phyloP scores from a whole-genome alignment of 2,797 vertebrate genomes.

The Chloroceryle amazona region DNA sequence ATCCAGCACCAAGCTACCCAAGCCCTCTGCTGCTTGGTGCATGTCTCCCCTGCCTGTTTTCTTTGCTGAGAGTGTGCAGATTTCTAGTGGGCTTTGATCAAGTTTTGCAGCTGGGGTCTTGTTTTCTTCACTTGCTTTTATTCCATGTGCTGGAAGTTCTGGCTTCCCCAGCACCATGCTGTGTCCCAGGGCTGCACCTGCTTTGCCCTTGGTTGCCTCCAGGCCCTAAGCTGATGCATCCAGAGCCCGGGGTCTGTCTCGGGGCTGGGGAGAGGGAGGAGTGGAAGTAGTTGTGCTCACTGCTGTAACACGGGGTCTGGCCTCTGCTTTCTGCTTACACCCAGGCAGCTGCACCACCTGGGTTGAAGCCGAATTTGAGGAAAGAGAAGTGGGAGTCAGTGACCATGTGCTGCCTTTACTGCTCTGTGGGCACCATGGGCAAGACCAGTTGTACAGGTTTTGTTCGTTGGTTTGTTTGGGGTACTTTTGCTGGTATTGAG shows the following conservation, averaged over 20 bases:
- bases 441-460: background rate
- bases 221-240: background rate
- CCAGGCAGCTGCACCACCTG: background rate
- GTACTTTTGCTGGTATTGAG: background rate
- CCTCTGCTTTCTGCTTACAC: background rate
- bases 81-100: constrained; percentile 30
- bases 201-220: background rate
- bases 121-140: background rate
- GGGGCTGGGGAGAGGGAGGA: no score
- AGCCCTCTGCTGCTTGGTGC: background rate
- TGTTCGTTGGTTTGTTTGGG: background rate
- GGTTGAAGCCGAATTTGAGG: background rate
- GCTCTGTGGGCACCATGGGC: fast-evolving
- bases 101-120: background rate
- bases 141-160: background rate
- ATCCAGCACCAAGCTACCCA: background rate
- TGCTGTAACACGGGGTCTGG: background rate
- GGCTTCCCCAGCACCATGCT: background rate
- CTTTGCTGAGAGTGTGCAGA: background rate
- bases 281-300: fast-evolving
- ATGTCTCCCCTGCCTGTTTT: background rate
- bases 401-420: background rate
- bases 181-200: background rate
- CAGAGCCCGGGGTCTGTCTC: background rate
- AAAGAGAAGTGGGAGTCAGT: background rate